phyloP scores from a whole-genome alignment of 2,113 vertebrate species.

The Catharus fuscescens region DNA sequence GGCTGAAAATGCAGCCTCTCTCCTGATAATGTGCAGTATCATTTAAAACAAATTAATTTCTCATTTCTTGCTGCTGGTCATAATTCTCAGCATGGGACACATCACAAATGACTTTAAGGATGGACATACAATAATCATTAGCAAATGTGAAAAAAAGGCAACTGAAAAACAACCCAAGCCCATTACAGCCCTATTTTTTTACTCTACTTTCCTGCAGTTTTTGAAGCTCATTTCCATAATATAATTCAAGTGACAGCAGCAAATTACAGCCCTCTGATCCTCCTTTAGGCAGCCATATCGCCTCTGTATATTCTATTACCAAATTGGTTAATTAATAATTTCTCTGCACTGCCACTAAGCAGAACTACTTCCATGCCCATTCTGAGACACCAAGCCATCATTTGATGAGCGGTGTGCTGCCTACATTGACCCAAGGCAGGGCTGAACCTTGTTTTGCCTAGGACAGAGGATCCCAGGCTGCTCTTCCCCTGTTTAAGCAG shows the following conservation, averaged over 20 bases:
- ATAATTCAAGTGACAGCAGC: conserved; percentile 36
- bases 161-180: not conserved
- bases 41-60: conserved; percentile 82
- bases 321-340: conserved; percentile 73
- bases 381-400: not conserved
- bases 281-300: conserved; percentile 4
- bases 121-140: conserved; percentile 64
- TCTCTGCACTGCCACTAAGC: conserved; percentile 57
- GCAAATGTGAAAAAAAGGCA: conserved; percentile 25
- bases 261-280: conserved; percentile 51
- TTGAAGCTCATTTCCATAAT: conserved; percentile 57
- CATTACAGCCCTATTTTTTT: not conserved
- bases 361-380: not conserved
- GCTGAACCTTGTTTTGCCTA: not conserved
- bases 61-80: conserved; percentile 75
- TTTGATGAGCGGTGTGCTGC: not conserved
- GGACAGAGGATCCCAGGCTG: no score
- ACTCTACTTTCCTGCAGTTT: conserved; percentile 4
- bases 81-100: conserved; percentile 73
- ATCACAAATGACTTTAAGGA: conserved; percentile 71
- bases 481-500: not conserved
- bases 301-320: conserved; percentile 55
- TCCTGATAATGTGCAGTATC: conserved; percentile 68
- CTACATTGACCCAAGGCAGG: not conserved
- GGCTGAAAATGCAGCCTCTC: conserved; percentile 49